These are phyloP conservation scores for Centropristis striata DNA, from an alignment of 2,113 vertebrate genomes.

Conservation along the genomic window DNA sequence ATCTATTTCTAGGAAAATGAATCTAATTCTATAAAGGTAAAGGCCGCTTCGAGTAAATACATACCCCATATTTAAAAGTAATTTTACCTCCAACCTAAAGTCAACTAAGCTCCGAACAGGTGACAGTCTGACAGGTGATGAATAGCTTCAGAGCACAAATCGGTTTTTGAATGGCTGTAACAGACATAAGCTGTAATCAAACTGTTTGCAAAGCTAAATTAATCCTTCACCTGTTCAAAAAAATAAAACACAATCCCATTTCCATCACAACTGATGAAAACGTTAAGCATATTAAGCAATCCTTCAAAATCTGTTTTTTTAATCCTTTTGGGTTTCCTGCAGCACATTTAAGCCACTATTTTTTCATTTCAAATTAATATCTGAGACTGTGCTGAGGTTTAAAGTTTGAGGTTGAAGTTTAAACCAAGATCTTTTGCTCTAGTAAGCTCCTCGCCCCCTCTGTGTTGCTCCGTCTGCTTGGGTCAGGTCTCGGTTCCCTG, in stretches of 20 bases:
- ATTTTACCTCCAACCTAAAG: slow-evolving; percentile 23
- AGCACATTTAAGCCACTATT: neutral
- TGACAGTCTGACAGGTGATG: slow-evolving; percentile 22
- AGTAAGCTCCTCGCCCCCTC: neutral
- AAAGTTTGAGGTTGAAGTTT: slow-evolving; percentile 27
- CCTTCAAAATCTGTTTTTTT: neutral
- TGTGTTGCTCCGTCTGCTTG: slow-evolving; percentile 4
- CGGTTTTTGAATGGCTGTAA: slow-evolving; percentile 36
- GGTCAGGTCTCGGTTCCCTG: slow-evolving; percentile 31
- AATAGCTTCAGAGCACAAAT: slow-evolving; percentile 31
- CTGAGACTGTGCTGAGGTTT: slow-evolving; percentile 4
- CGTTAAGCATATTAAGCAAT: neutral
- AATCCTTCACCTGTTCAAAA: slow-evolving; percentile 18
- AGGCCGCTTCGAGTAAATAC: neutral
- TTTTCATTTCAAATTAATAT: neutral
- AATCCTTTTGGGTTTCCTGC: neutral
- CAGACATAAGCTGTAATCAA: slow-evolving; percentile 46
- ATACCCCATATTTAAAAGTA: neutral
- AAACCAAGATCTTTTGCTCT: slow-evolving; percentile 15
- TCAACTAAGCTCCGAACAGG: neutral
- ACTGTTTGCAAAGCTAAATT: slow-evolving; percentile 27
- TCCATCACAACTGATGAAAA: neutral
- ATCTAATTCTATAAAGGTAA: neutral
- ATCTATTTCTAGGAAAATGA: neutral
- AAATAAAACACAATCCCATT: neutral